Base-by-base conservation (phyloP, 2,797 vertebrate species). In the Falco peregrinus region DNA sequence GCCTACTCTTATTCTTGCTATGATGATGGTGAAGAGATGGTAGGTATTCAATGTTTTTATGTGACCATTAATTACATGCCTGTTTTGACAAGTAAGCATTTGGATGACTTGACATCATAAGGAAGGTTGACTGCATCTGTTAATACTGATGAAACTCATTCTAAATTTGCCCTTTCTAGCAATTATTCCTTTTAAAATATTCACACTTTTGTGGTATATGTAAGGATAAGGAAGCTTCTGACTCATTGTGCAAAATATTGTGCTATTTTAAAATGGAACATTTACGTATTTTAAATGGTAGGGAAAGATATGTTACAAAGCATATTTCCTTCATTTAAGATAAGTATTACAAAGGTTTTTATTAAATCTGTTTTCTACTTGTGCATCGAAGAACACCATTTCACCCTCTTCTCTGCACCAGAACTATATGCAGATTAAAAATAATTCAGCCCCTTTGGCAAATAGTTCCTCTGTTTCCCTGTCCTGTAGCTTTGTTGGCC, bases 171-270 rank as follows among this genome's bases (percentile, higher is more conserved):
- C 15, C 5, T 65, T 68, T 84, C 11, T 51, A 56, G 9, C 6
- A 51, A 51, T n/a, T 26, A 8, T 24, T 56, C 13, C 84, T 89
- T 56, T 6, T 2, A 41, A 79, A 82, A 73, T 51, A 21, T 22
- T 53, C 4, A 7, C 4, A 4, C 3, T 51, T 31, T 43, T 16
- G 1, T 2, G 5, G 2, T 16, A 57, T 37, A 41, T 41, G 9
- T 57, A 59, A 76, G 20, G 13, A 54, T 9, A 59, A 59, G 20
- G 18, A 60, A n/a, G 6, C 10, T 68, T 84, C 26, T 47, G 50
- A 65, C 20, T 37, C 9, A 43, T 22, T 53, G 18, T 25, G 19
- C 13, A 74, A 67, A 84, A 79, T 69, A 8, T 0, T 17, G 1
- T 28, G 19, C 3, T 28, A 19, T 65, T 81, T 84, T 45, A 45